Base-by-base conservation (phyloP, 64 coral and sea anemone species). In the Stichodactyla helianthus region DNA sequence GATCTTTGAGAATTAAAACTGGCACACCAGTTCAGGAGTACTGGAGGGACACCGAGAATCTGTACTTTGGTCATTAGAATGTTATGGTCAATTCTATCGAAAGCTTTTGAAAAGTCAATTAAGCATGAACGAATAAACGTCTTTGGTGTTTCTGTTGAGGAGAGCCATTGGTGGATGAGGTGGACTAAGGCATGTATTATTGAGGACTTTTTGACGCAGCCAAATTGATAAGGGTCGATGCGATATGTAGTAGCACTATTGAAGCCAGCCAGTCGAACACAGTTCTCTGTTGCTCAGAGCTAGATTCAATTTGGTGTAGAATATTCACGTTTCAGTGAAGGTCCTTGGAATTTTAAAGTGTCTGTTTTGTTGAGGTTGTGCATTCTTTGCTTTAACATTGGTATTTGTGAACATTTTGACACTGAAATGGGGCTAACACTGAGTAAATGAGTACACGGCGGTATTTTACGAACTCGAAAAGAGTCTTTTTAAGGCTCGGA, bases 11-110 rank as follows among this genome's bases (percentile, higher is more conserved):
- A 64, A 35, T 35, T 35, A 35, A 88, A 82, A 10, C 19, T 59
- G 11, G 88, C 78, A 82, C 88, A 89, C 88, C 88, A 89, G 59
- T 89, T 89, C 26, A 89, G 61, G 50, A 89, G 88, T 44, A 89
- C 52, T 14, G 22, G 88, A 55, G 82, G 88, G 16, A 58, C 52
- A 59, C 16, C 26, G 28, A 89, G 81, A 8, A 71, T 12, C 12
- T 59, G 81, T 7, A 89, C 51, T 18, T 89, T 89, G n/a, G 10
- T 7, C 15, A 89, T 18, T 8, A 89, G 54, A 19, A 84, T 84
- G 82, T 84, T 89, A 84, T 89, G 88, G 51, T 89, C 35, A 6
- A 89, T 84, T 4, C 62, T 17, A 9, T 65, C 20, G 62, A 65
- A 65, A 11, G 62, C 62, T 65, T 65, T 65, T 4, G 62, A 65